Conservation (phyloP, 2,888 invertebrate species). For the Crocallis elinguaria region DNA sequence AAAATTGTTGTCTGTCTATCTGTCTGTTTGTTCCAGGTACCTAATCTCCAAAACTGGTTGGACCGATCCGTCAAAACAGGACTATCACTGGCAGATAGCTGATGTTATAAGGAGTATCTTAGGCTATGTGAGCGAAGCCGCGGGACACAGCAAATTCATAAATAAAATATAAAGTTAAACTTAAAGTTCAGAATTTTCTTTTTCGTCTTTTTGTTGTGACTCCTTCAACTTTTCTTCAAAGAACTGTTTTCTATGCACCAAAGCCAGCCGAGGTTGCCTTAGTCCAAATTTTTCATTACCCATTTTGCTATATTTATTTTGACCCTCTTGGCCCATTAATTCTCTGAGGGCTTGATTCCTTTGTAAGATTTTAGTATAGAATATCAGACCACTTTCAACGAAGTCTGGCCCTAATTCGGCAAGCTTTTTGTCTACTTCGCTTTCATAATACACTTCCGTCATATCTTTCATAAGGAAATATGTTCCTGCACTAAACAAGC, state of each 20-base stretch:
- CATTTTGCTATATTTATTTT: slow-evolving; percentile 84
- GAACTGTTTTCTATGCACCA: slow-evolving; percentile 87
- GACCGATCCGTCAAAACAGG: too few relatives aligned
- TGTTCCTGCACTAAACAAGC: slow-evolving; percentile 82
- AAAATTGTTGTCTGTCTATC: too few relatives aligned
- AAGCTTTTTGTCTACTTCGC: slow-evolving; percentile 86
- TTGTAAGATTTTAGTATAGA: slow-evolving; percentile 88
- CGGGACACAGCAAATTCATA: too few relatives aligned
- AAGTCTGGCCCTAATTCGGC: slow-evolving; percentile 86
- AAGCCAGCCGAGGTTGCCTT: slow-evolving; percentile 86
- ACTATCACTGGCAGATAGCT: too few relatives aligned
- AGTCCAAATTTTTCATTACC: slow-evolving; percentile 89
- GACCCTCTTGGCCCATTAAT: slow-evolving; percentile 87
- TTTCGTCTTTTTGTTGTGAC: slow-evolving; percentile 29
- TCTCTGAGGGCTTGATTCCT: slow-evolving; percentile 90
- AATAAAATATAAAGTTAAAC: neutral
- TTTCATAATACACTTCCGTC: slow-evolving; percentile 86
- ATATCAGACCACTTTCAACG: slow-evolving; percentile 90
- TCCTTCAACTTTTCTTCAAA: slow-evolving; percentile 84
- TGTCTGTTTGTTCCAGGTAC: too few relatives aligned
- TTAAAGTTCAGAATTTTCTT: slow-evolving; percentile 13
- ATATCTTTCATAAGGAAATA: slow-evolving; percentile 88
- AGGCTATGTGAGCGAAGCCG: too few relatives aligned
- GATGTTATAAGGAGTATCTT: too few relatives aligned
- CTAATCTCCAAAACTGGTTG: too few relatives aligned